Conservation (phyloP, 64 coral and sea anemone species). For the Orbicella faveolata region DNA sequence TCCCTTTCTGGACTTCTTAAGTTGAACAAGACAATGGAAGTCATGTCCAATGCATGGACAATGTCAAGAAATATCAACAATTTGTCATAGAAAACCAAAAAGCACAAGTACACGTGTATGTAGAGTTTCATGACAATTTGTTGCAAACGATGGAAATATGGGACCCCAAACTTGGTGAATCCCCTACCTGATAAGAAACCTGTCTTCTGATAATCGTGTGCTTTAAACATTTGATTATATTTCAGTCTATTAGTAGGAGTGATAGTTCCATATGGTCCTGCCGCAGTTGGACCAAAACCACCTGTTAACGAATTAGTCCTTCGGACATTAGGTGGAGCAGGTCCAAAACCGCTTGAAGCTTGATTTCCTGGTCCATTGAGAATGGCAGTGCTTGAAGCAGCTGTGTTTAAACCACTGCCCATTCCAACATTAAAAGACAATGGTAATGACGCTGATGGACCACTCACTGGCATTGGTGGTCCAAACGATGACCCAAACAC, state of each 20-base stretch:
- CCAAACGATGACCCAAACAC: conserved; percentile 42
- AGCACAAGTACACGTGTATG: too few relatives aligned
- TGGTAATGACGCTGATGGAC: conserved; percentile 9
- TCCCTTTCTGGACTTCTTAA: too few relatives aligned
- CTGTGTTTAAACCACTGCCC: conserved; percentile 53
- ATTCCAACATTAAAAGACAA: conserved; percentile 53
- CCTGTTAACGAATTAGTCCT: conserved; percentile 37
- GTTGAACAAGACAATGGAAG: too few relatives aligned
- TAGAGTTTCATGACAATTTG: too few relatives aligned
- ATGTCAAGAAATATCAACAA: too few relatives aligned
- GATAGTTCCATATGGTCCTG: conserved; percentile 55
- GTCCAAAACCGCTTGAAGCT: conserved; percentile 30
- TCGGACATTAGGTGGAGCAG: conserved; percentile 28
- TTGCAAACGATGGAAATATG: too few relatives aligned
- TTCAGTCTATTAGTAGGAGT: conserved; percentile 67
- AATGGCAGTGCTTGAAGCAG: conserved; percentile 37
- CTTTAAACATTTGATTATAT: conserved; percentile 96
- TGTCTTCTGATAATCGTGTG: conserved; percentile 82
- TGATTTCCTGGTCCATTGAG: conserved; percentile 65
- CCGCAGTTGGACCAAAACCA: conserved; percentile 3
- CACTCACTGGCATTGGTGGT: not conserved
- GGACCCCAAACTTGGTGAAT: not conserved
- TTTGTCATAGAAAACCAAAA: too few relatives aligned
- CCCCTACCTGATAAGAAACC: conserved; percentile 87
- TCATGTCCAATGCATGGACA: too few relatives aligned